Conservation (phyloP, 2,888 invertebrate genomes). For the Pandemis heparana region DNA sequence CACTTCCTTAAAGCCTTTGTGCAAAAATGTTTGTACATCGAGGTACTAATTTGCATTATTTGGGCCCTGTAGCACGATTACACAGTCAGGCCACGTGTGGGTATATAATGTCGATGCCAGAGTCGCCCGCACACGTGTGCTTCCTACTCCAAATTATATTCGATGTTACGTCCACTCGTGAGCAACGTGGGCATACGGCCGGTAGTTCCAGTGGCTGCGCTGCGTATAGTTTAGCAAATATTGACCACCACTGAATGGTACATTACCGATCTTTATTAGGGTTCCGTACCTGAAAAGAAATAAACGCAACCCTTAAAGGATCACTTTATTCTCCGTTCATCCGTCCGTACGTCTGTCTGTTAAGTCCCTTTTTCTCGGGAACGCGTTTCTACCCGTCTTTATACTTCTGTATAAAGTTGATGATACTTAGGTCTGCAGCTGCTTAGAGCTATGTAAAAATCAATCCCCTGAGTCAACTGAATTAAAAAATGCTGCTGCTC, state of each 20-base stretch:
- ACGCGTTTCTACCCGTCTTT: too few species aligned
- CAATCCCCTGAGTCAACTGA: too few species aligned
- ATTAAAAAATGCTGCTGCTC: too few species aligned
- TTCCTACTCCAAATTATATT: constrained; percentile 44
- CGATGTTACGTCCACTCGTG: constrained; percentile 12
- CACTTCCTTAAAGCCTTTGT: constrained; percentile 22
- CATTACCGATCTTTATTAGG: background rate
- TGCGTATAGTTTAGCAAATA: background rate
- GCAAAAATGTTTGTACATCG: constrained; percentile 27
- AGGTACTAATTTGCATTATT: constrained; percentile 30
- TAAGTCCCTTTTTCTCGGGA: too few species aligned
- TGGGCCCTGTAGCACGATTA: constrained; percentile 21
- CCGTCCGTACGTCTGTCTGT: too few species aligned
- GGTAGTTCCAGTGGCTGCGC: constrained; percentile 8
- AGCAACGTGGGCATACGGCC: constrained; percentile 3
- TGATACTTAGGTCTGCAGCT: too few species aligned
- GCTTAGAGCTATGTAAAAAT: too few species aligned
- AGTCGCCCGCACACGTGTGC: constrained; percentile 43
- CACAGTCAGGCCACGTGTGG: constrained; percentile 42
- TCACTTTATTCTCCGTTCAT: too few species aligned
- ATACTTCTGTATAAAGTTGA: too few species aligned
- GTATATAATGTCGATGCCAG: background rate
- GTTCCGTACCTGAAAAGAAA: too few species aligned
- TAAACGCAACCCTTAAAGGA: too few species aligned
- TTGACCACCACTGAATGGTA: constrained; percentile 9